phyloP scores from a whole-genome alignment of 2,888 invertebrate species.

The Panorpa germanica region DNA sequence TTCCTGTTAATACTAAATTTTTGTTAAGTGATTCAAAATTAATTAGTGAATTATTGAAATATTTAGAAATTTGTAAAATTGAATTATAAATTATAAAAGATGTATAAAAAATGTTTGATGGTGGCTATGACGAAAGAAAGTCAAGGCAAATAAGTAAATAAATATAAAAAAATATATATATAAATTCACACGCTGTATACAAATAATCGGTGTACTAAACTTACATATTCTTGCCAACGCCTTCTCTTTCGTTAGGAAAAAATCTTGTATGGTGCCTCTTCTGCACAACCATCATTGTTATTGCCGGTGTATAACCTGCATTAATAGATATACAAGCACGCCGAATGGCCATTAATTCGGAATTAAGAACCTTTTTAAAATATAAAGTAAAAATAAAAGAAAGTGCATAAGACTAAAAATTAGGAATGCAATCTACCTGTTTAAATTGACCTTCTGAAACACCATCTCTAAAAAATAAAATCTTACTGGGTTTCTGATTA shows the following conservation, averaged over 20 bases:
- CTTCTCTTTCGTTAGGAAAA: slow-evolving; percentile 25
- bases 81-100: too few species aligned
- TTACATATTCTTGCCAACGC: slow-evolving; percentile 36
- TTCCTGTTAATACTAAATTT: too few species aligned
- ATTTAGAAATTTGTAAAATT: too few species aligned
- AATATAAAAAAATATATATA: too few species aligned
- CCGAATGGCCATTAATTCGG: slow-evolving; percentile 48
- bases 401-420: not conserved
- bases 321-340: slow-evolving; percentile 39
- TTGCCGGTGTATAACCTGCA: slow-evolving; percentile 45
- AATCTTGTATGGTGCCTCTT: slow-evolving; percentile 88
- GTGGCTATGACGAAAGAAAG: too few species aligned
- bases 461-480: slow-evolving; percentile 70
- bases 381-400: not conserved
- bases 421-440: slow-evolving; percentile 23
- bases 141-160: too few species aligned
- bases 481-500: slow-evolving; percentile 31
- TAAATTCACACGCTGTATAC: too few species aligned
- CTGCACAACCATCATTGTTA: slow-evolving; percentile 87
- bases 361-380: slow-evolving; percentile 32
- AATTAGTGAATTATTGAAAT: too few species aligned
- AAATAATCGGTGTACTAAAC: too few species aligned
- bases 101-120: too few species aligned
- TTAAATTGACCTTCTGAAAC: slow-evolving; percentile 74
- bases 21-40: too few species aligned